Percentiles rank a stretch among this genome's conserved stretches.
Evolutionary conservation across 2,797 vertebrate species (phyloP).

Genomic region (Telmatherina bonti): DNA sequence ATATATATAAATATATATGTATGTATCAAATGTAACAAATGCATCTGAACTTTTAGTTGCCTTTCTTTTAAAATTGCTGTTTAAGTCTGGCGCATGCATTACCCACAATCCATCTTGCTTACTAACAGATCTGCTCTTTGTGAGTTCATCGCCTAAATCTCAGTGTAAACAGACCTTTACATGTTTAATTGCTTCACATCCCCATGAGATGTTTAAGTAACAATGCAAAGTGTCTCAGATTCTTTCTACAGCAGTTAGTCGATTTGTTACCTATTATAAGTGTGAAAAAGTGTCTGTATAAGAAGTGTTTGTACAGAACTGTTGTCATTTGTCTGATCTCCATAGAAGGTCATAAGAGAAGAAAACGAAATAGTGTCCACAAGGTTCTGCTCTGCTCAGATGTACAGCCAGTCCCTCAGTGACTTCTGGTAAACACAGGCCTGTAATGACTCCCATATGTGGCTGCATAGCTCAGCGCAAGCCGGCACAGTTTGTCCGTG

Average conservation of each 20-base stretch:
- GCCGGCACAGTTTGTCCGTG: constrained; percentile 57
- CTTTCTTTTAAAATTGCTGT: not conserved
- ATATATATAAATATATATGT: no score
- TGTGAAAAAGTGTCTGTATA: not conserved
- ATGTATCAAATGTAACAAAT: no score
- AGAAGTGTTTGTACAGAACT: not conserved
- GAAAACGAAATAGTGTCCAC: constrained; percentile 35
- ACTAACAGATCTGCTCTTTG: not conserved
- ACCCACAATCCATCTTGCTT: constrained; percentile 1
- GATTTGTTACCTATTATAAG: not conserved
- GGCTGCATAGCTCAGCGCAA: constrained; percentile 74
- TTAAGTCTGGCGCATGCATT: not conserved
- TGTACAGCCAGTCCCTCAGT: constrained; percentile 63
- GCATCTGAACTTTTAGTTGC: no score
- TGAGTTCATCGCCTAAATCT: no score
- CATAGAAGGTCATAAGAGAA: constrained; percentile 46
- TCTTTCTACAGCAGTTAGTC: not conserved
- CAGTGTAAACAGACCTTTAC: constrained; percentile 9
- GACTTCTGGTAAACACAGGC: constrained; percentile 76
- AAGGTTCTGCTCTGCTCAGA: constrained; percentile 57
- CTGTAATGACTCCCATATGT: constrained; percentile 82
- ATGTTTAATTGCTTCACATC: not conserved
- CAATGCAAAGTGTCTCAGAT: not conserved
- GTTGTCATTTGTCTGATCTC: constrained; percentile 39
- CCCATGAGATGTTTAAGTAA: not conserved